Evolutionary conservation across 2,888 invertebrate genomes (phyloP).

Genomic region (Podabrus alpinus): DNA sequence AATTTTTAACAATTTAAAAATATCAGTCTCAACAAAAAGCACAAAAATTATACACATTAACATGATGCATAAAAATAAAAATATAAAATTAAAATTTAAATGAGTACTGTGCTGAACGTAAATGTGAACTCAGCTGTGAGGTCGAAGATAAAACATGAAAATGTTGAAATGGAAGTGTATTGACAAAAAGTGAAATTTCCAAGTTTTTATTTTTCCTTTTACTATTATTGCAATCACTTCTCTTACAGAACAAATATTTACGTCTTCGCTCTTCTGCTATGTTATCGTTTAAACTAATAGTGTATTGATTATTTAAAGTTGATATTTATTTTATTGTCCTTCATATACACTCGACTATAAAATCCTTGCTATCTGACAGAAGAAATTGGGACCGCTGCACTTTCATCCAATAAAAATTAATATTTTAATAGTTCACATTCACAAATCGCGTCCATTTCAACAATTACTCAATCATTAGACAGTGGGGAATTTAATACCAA

Average conservation of each 20-base stretch:
- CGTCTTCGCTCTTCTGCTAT: neutral
- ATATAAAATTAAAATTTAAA: neutral
- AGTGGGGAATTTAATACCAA: too few species aligned
- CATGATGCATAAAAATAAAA: neutral
- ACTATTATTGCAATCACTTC: neutral
- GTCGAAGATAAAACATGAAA: neutral
- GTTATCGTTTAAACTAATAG: neutral
- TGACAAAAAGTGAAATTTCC: neutral
- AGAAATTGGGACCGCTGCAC: too few species aligned
- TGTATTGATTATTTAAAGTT: neutral
- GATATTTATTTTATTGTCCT: neutral
- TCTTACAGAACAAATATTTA: neutral
- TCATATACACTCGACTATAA: too few species aligned
- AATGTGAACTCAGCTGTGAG: neutral
- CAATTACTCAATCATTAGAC: too few species aligned
- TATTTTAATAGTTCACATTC: too few species aligned
- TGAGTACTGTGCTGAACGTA: neutral
- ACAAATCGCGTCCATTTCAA: too few species aligned
- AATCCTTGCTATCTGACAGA: too few species aligned
- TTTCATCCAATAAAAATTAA: too few species aligned
- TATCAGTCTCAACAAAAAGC: neutral
- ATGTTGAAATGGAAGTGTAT: neutral
- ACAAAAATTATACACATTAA: neutral
- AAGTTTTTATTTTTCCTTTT: neutral
- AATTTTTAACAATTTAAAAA: neutral